phyloP scores from a whole-genome alignment of 2,113 vertebrate genomes.

The Pedetes capensis region DNA sequence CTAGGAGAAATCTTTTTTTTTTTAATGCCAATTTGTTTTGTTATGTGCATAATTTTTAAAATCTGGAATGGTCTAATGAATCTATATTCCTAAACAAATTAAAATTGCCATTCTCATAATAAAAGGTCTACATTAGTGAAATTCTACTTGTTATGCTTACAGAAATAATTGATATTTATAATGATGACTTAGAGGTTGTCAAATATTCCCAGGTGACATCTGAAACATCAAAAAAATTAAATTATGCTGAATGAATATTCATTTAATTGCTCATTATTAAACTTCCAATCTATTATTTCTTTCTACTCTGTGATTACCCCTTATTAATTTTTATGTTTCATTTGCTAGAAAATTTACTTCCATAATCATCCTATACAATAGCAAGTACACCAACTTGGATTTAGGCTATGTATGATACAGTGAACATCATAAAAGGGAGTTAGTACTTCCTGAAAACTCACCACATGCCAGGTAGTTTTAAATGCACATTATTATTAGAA shows the following conservation, averaged over 20 bases:
- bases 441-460: not conserved
- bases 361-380: not conserved
- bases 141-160: not conserved
- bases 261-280: conserved; percentile 18
- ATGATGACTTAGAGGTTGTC: conserved; percentile 33
- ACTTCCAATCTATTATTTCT: conserved; percentile 12
- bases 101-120: conserved; percentile 45
- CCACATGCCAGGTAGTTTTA: not conserved
- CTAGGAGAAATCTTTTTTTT: not conserved
- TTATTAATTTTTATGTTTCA: conserved; percentile 51
- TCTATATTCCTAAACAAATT: conserved; percentile 52
- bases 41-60: not conserved
- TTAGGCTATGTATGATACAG: not conserved
- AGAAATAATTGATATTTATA: conserved; percentile 35
- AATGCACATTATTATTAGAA: not conserved
- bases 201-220: not conserved
- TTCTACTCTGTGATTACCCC: not conserved
- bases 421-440: not conserved
- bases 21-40: conserved; percentile 7
- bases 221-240: conserved; percentile 53
- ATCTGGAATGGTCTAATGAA: not conserved
- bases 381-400: not conserved
- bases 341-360: conserved; percentile 9
- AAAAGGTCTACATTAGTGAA: conserved; percentile 20
- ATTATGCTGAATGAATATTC: conserved; percentile 2